Evolutionary conservation across 1,140 invertebrate species (phyloP), one percentile per base, ranked within the genome.

Genomic region (Drosophila parvula): DNA sequence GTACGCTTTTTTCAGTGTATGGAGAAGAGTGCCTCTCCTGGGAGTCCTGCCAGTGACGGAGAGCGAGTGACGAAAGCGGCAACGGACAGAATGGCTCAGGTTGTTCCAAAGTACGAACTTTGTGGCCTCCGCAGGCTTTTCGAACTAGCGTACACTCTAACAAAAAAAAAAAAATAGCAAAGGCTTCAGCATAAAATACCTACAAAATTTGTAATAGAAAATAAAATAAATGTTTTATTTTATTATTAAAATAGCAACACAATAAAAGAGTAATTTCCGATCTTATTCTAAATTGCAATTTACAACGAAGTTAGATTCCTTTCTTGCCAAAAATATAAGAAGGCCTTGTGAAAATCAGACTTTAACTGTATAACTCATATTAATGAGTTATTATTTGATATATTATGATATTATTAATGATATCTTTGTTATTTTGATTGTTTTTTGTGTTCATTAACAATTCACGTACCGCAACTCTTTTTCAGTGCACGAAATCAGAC

Each of bases 61-160:
- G 14, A 22, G 16, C 14, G 51, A 38, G 51, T 55, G 51, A 55
- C 51, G 51, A 55, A 38, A 55, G 51, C 51, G 51, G 51, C 12
- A 55, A 55, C 8, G 51, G 51, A 55, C 48, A 44, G 69, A 41
- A 57, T 44, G 43, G 43, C 55, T 74, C 73, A 76, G 74, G 74
- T 77, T 67, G 74, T 34, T 40, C 28, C 67, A 28, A 68, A 70
- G 67, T 78, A 76, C 71, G 63, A 78, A 78, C 74, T 78, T 69
- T 78, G 74, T 77, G 74, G 75, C 74, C 64, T 68, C 40, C 11
- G 34, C 27, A 43, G 22, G 62, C 62, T 60, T 61, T 28, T 27
- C 2, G 12, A 40, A n/a, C 32, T 14, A 18, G 12, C 4, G 5
- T 47, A n/a, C 60, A 76, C 43, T 63, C 10, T 0, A 1, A 50